phyloP scores from a whole-genome alignment of 1,140 invertebrate species.

The Drosophila parvula region DNA sequence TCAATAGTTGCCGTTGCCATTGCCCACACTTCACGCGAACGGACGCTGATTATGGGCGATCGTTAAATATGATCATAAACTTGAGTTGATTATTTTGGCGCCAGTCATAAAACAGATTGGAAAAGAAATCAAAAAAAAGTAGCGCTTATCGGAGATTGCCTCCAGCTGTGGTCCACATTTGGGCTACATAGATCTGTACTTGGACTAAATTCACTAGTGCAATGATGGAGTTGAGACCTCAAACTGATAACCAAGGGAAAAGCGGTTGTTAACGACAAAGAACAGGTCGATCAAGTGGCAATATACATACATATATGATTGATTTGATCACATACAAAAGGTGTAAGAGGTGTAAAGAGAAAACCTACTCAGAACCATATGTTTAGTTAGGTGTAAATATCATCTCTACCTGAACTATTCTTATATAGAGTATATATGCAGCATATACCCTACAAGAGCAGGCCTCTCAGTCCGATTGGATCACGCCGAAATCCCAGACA shows the following conservation, averaged over 20 bases:
- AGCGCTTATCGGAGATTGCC: conserved; percentile 46
- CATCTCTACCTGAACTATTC: background rate
- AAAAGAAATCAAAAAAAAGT: conserved; percentile 48
- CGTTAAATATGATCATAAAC: conserved; percentile 67
- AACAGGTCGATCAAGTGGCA: background rate
- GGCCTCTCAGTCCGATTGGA: background rate
- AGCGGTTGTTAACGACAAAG: background rate
- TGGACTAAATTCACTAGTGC: conserved; percentile 8
- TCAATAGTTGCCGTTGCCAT: conserved; percentile 36
- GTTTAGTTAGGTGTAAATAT: background rate
- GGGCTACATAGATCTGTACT: conserved; percentile 33
- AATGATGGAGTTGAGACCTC: background rate
- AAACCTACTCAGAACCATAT: background rate
- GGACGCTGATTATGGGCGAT: conserved; percentile 44
- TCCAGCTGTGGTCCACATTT: conserved; percentile 33
- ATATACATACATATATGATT: background rate
- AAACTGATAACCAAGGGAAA: background rate
- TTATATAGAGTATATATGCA: background rate
- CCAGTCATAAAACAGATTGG: conserved; percentile 69
- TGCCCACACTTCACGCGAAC: conserved; percentile 29
- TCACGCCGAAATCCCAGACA: conserved; percentile 21
- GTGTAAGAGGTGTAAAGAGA: background rate
- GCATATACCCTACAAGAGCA: background rate
- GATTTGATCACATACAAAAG: background rate
- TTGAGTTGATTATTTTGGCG: conserved; percentile 67